These are phyloP conservation scores for Vimba vimba DNA, from an alignment of 2,113 vertebrate species.

Conservation along the genomic window DNA sequence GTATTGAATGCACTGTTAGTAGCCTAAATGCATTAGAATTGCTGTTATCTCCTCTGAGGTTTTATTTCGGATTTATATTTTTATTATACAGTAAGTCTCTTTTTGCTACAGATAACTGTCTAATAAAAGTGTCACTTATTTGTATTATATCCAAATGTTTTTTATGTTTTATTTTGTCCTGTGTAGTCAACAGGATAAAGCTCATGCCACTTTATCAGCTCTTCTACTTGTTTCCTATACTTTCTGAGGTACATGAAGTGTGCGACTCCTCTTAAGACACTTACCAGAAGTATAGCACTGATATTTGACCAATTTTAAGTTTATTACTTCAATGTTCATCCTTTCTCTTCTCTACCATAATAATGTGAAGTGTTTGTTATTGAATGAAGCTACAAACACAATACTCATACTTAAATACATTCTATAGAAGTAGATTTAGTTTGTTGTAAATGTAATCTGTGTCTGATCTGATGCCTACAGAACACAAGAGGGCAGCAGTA, in stretches of 20 bases:
- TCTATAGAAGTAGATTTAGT: not conserved
- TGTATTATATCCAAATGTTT: not conserved
- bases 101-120: not conserved
- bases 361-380: not conserved
- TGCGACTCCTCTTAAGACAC: not conserved
- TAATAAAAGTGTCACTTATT: not conserved
- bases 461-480: not conserved
- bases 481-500: constrained; percentile 14
- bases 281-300: not conserved
- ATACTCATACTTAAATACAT: not conserved
- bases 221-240: not conserved
- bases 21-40: not conserved
- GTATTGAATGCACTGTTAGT: not conserved
- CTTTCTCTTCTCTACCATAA: not conserved
- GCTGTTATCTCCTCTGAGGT: not conserved
- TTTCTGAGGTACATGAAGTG: not conserved
- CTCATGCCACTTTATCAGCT: not conserved
- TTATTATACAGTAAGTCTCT: not conserved
- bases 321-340: not conserved
- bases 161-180: not conserved
- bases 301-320: not conserved
- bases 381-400: not conserved
- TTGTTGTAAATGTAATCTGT: no score
- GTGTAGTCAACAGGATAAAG: not conserved
- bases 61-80: not conserved